Percentiles rank a stretch among this genome's conserved stretches.
phyloP scores from a whole-genome alignment of 2,888 invertebrate species.

The Sisyra nigra region DNA sequence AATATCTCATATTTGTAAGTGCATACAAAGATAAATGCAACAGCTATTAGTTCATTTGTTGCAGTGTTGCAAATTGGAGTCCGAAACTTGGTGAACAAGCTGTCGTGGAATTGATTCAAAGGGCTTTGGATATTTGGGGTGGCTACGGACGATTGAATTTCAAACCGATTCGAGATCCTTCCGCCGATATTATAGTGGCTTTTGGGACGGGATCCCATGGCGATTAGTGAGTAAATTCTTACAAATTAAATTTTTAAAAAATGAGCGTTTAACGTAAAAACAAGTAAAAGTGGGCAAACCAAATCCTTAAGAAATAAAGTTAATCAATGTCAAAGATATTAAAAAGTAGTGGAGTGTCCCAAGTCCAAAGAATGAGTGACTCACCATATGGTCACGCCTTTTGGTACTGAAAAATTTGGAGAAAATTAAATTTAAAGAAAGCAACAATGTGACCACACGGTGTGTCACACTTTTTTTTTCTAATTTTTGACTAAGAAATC shows the following conservation, averaged over 20 bases:
- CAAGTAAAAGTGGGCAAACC: not conserved
- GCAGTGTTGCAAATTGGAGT: slow-evolving; percentile 52
- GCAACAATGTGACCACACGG: too few species aligned
- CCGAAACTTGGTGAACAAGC: slow-evolving; percentile 38
- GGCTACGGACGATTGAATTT: slow-evolving; percentile 45
- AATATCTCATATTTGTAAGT: slow-evolving; percentile 51
- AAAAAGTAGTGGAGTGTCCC: too few species aligned
- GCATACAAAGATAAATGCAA: slow-evolving; percentile 1
- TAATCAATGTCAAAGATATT: too few species aligned
- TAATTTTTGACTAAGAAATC: too few species aligned
- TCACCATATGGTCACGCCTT: too few species aligned
- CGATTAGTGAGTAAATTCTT: slow-evolving; percentile 35
- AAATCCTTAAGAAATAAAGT: too few species aligned
- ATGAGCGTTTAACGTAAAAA: not conserved
- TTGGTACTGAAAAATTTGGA: too few species aligned
- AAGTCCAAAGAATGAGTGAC: too few species aligned
- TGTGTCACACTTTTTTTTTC: too few species aligned
- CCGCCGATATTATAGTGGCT: slow-evolving; percentile 57
- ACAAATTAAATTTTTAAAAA: slow-evolving; percentile 1
- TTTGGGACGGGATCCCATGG: slow-evolving; percentile 56
- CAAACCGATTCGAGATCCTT: slow-evolving; percentile 28
- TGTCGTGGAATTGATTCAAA: slow-evolving; percentile 37
- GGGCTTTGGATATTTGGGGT: slow-evolving; percentile 52
- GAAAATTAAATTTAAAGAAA: too few species aligned
- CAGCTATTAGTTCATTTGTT: slow-evolving; percentile 11